Base-by-base conservation (phyloP, 1,140 invertebrate species). In the Diprion similis region DNA sequence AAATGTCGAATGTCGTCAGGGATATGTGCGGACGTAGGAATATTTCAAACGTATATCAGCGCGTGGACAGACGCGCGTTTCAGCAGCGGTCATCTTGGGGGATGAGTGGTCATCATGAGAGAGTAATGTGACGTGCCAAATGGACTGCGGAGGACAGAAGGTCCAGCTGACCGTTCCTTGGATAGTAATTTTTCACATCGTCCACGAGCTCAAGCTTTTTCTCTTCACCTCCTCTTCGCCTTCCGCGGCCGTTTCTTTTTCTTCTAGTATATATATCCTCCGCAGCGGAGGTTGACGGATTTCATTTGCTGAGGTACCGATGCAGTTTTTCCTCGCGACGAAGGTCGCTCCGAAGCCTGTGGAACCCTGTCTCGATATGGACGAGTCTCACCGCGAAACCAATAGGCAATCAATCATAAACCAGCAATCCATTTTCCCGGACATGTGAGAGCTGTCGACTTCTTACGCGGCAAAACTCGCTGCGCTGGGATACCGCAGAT, bases 331-430 rank as follows among this genome's bases (percentile, higher is more conserved):
- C 51, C 51, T 13, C 59, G 67, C 73, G 76, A 66, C 10, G 69
- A 75, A 77, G 68, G 68, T 71, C 82, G 24, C 6, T 37, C 1
- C 24, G 9, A 17, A 4, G n/a, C 4, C 51, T 59, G 51, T 6
- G 82, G 80, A 81, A 74, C 13, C 47, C 47, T 65, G 46, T 65
- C 59, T 47, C 4, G 18, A 68, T 72, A 11, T 65, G 71, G 15
- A 11, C 46, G 70, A 46, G 19, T 19, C 67, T 51, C 18, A 73
- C 24, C 64, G 79, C 76, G 77, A 70, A 81, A 79, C 78, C 81
- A 83, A 86, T 86, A 82, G 81, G 80, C 79, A 80, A 87, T 87
- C 85, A 86, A 86, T 87, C 86, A 86, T 85, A 84, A 83, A 74
- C 78, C 75, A 77, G 80, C 81, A 81, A 86, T 86, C 81, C 80